phyloP scores from a whole-genome alignment of 2,888 invertebrate species.

The Amphipoea lucens region DNA sequence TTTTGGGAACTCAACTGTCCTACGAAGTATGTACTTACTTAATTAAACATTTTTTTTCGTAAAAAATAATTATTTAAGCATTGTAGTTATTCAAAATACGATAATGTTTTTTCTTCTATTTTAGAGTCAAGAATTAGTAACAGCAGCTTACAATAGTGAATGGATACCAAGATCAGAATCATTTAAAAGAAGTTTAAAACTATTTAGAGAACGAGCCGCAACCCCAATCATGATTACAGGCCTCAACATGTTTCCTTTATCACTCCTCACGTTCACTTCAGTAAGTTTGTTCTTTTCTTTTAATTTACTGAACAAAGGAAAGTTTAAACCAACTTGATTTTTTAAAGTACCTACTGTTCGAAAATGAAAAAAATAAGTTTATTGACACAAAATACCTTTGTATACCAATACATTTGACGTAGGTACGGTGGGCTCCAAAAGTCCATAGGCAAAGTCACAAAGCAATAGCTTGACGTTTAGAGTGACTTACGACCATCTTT shows the following conservation, averaged over 20 bases:
- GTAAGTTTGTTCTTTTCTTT: conserved; percentile 64
- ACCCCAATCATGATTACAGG: conserved; percentile 75
- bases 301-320: background rate
- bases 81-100: background rate
- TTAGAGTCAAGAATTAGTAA: conserved; percentile 76
- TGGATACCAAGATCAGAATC: conserved; percentile 78
- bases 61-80: too few species aligned
- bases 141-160: conserved; percentile 78
- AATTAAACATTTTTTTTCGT: too few species aligned
- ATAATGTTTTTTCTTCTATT: conserved; percentile 47
- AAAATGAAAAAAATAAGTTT: too few species aligned
- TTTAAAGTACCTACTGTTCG: too few species aligned
- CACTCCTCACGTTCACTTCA: conserved; percentile 78
- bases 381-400: too few species aligned
- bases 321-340: background rate
- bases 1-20: conserved; percentile 76
- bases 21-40: conserved; percentile 68
- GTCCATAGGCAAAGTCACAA: too few species aligned
- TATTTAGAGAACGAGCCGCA: conserved; percentile 77
- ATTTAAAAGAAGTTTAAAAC: conserved; percentile 76
- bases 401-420: too few species aligned
- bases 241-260: conserved; percentile 78
- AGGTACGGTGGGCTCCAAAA: too few species aligned
- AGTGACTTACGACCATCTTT: too few species aligned
- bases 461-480: too few species aligned